A percentile compares a stretch with the other conserved stretches of the same genome.
Evolutionary conservation across 2,888 invertebrate genomes (phyloP).

Genomic region (Operophtera brumata): DNA sequence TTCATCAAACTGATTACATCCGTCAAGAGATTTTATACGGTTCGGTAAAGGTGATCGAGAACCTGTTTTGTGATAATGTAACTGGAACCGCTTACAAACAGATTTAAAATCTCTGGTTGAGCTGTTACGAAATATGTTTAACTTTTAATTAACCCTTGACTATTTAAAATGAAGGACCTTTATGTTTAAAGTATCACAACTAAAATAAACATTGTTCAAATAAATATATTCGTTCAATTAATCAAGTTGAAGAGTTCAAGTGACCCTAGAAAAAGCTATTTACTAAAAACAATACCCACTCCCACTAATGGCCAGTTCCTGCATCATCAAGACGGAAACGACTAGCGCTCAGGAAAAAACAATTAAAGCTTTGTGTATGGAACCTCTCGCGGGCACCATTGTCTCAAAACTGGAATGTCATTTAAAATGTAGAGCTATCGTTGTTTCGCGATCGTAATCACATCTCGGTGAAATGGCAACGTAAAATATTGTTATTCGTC

Average conservation of each 20-base stretch:
- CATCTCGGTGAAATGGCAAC: slow-evolving; percentile 5
- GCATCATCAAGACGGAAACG: slow-evolving; percentile 12
- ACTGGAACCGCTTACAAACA: slow-evolving; percentile 25
- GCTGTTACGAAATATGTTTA: not conserved
- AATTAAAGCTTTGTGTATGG: slow-evolving; percentile 28
- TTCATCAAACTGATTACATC: slow-evolving; percentile 46
- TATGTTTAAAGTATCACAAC: too few relatives aligned
- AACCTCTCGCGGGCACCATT: slow-evolving; percentile 26
- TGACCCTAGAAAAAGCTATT: not conserved
- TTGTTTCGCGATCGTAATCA: slow-evolving; percentile 19
- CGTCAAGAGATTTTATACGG: slow-evolving; percentile 44
- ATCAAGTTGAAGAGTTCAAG: not conserved
- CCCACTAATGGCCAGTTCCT: slow-evolving; percentile 10
- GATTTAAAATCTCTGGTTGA: slow-evolving; percentile 25
- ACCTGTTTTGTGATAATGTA: slow-evolving; percentile 40
- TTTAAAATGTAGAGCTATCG: slow-evolving; percentile 19
- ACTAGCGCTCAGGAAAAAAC: slow-evolving; percentile 23
- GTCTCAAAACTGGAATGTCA: slow-evolving; percentile 27
- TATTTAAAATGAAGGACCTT: too few relatives aligned
- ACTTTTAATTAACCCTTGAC: not conserved
- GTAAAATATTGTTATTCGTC: slow-evolving; percentile 1
- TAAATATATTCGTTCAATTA: not conserved
- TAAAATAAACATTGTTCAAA: too few relatives aligned
- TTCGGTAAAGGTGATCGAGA: slow-evolving; percentile 45
- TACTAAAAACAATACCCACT: not conserved